Base-by-base conservation (phyloP, 2,797 vertebrate genomes). In the Cirrhinus molitorella region DNA sequence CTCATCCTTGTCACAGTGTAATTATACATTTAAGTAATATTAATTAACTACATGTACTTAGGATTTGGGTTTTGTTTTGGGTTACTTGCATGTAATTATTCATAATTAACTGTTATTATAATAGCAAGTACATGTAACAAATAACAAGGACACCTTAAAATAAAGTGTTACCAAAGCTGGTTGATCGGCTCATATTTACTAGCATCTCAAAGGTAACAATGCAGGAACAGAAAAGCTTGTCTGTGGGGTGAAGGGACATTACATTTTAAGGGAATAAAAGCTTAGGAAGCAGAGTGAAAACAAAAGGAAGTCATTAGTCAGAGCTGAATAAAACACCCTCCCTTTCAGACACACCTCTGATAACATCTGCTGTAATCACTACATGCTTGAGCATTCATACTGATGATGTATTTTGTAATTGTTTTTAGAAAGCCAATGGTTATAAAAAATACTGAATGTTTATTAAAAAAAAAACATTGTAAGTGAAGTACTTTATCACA, bases 241-340 rank as follows among this genome's bases (percentile, higher is more conserved):
- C 31, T 11, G 31, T 37, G 7, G 21, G 47, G 17, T 73, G 28
- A 73, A 53, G 70, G 28, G 70, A 34, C 17, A 13, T 53, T 21
- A 34, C 17, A 13, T 53, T 21, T 13, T 53, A 25, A 12, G 31
- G 21, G 31, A 40, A 74, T 74, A 37, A 55, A 53, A 55, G 51
- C 51, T 37, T n/a, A n/a, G 31, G 72, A 74, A 37, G 71, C 21
- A 5, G 12, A 37, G 49, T 9, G 21, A 74, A 55, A 55, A 55
- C 72, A 66, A 68, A 71, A 72, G 79, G 53, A 80, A 80, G 79
- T 61, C 53, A 71, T 71, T 59, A 47, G 77, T 40, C n/a, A 21
- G 34, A 68, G 53, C 23, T 80, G 79, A 80, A 80, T 80, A 19
- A 31, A 80, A 57, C 21, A n/a, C 28, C 47, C 47, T 66, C 4